phyloP scores from a whole-genome alignment of 1,140 invertebrate species.

The Pseudobourletiella spinata region DNA sequence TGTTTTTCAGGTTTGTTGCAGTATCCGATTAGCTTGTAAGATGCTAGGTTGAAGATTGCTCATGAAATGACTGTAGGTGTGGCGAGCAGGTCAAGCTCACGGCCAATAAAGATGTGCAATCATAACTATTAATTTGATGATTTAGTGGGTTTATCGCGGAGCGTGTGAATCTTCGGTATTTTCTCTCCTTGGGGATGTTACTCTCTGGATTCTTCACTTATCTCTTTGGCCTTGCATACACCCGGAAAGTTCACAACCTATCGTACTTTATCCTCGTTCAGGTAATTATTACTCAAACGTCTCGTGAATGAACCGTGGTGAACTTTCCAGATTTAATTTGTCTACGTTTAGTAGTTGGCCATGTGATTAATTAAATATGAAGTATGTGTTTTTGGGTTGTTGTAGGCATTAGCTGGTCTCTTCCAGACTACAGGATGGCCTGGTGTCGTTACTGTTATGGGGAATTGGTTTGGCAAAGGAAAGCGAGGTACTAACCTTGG shows the following conservation, averaged over 20 bases:
- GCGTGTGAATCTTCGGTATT: slow-evolving; percentile 80
- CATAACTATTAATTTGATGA: neutral
- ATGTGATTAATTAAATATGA: slow-evolving; percentile 11
- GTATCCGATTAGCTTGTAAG: too few relatives aligned
- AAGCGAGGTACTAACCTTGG: slow-evolving; percentile 52
- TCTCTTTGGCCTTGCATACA: slow-evolving; percentile 77
- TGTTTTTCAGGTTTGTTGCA: slow-evolving; percentile 70
- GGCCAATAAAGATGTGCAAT: too few relatives aligned
- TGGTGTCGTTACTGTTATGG: slow-evolving; percentile 83
- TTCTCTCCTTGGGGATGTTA: slow-evolving; percentile 82
- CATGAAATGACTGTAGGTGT: too few relatives aligned
- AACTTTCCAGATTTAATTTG: too few relatives aligned
- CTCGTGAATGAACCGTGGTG: too few relatives aligned
- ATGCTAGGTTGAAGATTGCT: too few relatives aligned
- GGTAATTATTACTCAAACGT: slow-evolving; percentile 49
- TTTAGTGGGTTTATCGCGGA: slow-evolving; percentile 80
- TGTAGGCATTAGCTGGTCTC: slow-evolving; percentile 66
- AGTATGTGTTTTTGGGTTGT: neutral
- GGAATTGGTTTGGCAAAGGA: slow-evolving; percentile 91
- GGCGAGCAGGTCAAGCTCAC: too few relatives aligned
- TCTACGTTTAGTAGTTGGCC: too few relatives aligned
- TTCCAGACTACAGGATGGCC: slow-evolving; percentile 88
- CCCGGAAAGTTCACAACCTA: slow-evolving; percentile 71
- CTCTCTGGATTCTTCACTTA: slow-evolving; percentile 77
- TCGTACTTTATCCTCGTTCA: slow-evolving; percentile 80